Evolutionary conservation across 2,888 invertebrate species (phyloP), one percentile per base, ranked within the genome.

Genomic region (Periphyllus acericola): DNA sequence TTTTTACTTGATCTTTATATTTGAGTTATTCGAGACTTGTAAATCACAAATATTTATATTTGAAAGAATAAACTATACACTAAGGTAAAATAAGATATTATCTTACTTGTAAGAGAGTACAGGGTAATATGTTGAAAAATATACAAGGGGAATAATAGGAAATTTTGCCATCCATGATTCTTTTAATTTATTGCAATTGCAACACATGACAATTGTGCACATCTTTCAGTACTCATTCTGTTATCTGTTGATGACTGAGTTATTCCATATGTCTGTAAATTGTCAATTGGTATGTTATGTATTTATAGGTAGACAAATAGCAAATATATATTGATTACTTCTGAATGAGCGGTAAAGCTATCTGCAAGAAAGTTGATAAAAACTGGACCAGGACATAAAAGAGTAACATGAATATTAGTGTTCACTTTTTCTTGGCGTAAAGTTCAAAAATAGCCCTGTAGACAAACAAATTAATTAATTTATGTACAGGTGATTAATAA

Each of bases 301-400:
- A 4, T 55, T 46, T 14, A 46, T 46, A 46, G 0, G 46, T 25
- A 78, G 14, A 21, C 9, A 25, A 83, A 40, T 34, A 4, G 29
- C 17, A 66, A 21, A 60, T 88, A 46, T 74, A 76, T 21, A 21
- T 80, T 19, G 89, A 90, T 89, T 91, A 94, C 95, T 92, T 94
- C 92, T 2, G 91, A 90, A 90, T 93, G 93, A 11, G 92, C 94
- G 0, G 96, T 96, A 90, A 95, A 96, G 89, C 95, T 93, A 90
- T 94, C 93, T 66, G 93, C 91, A 66, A 96, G 92, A 89, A 96
- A 94, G 90, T 94, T 93, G 0, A 96, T 95, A 90, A 94, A 94
- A 29, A 94, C 93, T 5, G 96, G 96, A 9, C 96, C 96, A 0
- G 96, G 96, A 90, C 96, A 96, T 66, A 95, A 92, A 75, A 96